A percentile compares a stretch with the other conserved stretches of the same genome.
Evolutionary conservation across 2,888 invertebrate genomes (phyloP).

Genomic region (Colletes collaris): DNA sequence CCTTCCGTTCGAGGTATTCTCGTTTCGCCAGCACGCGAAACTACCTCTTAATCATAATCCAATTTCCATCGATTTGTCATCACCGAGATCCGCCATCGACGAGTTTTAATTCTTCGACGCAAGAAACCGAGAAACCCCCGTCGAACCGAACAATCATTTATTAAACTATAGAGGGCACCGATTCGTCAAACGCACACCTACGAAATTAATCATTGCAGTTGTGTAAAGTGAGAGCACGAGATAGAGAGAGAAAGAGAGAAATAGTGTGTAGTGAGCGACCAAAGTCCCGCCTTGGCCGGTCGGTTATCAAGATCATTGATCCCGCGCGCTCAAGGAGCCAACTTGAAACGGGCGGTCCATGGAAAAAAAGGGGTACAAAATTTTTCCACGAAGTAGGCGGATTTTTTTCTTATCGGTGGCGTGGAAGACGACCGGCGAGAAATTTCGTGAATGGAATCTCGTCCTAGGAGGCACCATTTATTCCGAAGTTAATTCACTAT

Average conservation of each 20-base stretch:
- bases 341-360: constrained; percentile 13
- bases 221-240: too few species aligned
- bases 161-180: constrained; percentile 4
- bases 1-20: too few species aligned
- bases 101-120: neutral
- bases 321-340: constrained; percentile 31
- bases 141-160: constrained; percentile 1
- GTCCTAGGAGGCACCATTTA: constrained; percentile 73
- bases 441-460: constrained; percentile 70
- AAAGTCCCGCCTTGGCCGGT: constrained; percentile 43
- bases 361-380: constrained; percentile 24
- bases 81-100: too few species aligned
- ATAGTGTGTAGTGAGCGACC: constrained; percentile 23
- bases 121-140: neutral
- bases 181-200: constrained; percentile 41
- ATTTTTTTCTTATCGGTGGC: constrained; percentile 53
- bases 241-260: constrained; percentile 9
- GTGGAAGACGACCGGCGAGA: constrained; percentile 44
- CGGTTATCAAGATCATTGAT: constrained; percentile 55
- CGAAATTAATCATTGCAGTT: constrained; percentile 42
- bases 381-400: constrained; percentile 52
- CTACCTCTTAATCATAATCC: too few species aligned
- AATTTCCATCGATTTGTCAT: too few species aligned
- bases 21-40: too few species aligned
- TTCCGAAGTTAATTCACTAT: constrained; percentile 77